Evolutionary conservation across 2,797 vertebrate species (phyloP).

Genomic region (Podargus strigoides): DNA sequence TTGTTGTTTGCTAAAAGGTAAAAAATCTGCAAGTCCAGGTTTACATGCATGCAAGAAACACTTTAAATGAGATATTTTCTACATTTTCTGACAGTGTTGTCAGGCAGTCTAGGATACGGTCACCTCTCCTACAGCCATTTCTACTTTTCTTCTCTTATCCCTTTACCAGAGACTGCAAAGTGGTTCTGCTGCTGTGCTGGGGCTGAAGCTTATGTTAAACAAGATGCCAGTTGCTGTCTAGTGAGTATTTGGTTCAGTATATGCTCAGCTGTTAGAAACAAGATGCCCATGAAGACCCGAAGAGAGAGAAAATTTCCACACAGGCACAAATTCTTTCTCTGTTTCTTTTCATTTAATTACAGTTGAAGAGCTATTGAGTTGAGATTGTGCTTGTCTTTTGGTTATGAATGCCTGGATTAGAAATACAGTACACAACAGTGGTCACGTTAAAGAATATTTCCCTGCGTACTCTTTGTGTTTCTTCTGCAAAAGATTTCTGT

Average conservation of each 20-base stretch:
- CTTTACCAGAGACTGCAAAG: background rate
- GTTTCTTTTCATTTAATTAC: background rate
- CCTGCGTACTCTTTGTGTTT: background rate
- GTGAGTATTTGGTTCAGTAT: background rate
- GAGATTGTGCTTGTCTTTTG: background rate
- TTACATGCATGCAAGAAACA: background rate
- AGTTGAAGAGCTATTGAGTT: background rate
- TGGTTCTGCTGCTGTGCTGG: background rate
- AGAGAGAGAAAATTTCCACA: background rate
- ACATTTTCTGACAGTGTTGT: background rate
- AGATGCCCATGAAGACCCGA: background rate
- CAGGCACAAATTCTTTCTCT: background rate
- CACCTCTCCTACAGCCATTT: background rate
- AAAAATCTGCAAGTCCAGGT: background rate
- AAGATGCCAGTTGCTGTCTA: background rate
- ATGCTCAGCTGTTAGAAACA: background rate
- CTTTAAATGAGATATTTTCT: background rate
- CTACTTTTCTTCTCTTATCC: background rate
- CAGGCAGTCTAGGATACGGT: background rate
- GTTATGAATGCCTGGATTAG: background rate
- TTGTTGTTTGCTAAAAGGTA: background rate
- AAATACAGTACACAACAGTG: background rate
- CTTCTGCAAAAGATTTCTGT: background rate
- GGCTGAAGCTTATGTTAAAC: background rate
- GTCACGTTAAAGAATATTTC: constrained; percentile 6